phyloP scores from a whole-genome alignment of 2,113 vertebrate genomes.

The Ifrita kowaldi region DNA sequence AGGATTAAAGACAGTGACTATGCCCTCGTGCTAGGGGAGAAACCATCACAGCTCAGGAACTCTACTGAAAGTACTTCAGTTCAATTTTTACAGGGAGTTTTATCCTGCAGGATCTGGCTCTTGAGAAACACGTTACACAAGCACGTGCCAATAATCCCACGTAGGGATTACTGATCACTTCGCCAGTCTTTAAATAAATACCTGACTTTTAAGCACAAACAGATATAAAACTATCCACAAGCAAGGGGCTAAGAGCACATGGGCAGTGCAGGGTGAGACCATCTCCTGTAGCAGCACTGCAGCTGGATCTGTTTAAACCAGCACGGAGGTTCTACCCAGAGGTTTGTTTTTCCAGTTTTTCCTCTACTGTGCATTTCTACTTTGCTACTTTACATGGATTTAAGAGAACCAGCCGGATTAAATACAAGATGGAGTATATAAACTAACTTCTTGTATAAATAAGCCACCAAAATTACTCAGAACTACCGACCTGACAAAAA shows the following conservation, averaged over 20 bases:
- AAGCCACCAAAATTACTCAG: neutral
- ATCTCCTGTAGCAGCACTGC: neutral
- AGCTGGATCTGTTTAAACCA: neutral
- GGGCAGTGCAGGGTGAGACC: neutral
- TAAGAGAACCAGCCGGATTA: neutral
- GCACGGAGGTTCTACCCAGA: neutral
- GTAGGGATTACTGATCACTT: accelerated
- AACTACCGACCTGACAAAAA: neutral
- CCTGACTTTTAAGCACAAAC: neutral
- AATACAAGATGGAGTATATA: neutral
- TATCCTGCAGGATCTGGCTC: neutral
- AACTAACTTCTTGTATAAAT: constrained; percentile 18
- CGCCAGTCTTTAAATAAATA: neutral
- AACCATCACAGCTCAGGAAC: neutral
- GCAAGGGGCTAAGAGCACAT: accelerated
- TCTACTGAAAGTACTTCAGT: neutral
- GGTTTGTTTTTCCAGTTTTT: neutral
- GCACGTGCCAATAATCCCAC: neutral
- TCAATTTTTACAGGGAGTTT: neutral
- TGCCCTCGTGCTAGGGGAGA: neutral
- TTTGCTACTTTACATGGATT: neutral
- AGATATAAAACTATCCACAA: neutral
- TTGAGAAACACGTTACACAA: neutral
- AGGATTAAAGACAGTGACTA: neutral
- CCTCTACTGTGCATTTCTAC: neutral